Base-by-base conservation (phyloP, 2,888 invertebrate genomes). In the Pollenia angustigena region DNA sequence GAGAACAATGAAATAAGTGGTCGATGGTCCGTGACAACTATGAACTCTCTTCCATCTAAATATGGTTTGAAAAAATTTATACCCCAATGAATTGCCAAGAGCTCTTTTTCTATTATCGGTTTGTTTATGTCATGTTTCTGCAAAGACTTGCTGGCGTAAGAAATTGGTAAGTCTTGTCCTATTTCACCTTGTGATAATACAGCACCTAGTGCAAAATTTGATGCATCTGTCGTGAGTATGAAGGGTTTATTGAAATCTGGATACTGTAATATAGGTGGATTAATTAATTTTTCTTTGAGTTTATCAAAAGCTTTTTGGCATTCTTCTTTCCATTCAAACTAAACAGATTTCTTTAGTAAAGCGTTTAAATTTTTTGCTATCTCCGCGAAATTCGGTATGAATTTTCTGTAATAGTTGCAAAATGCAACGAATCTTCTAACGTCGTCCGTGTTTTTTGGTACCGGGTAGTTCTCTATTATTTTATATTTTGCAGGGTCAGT, bases 131-230 rank as follows among this genome's bases (percentile, higher is more conserved):
- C 50, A 52, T 64, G 16, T 40, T 40, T 69, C 11, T 69, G n/a
- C 32, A 69, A 23, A 40, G 48, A 68, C 12, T 16, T 9, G 23
- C 66, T 68, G 9, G 66, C 66, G 23, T 68, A 68, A 11, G 66
- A 68, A 32, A 69, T 69, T 40, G 54, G 69, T 52, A n/a, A 52
- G 40, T 72, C 72, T 18, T 72, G n/a, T 4, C 58, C 56, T 18
- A 56, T 72, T 42, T 56, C 46, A 6, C 46, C 46, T 58, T 44
- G 72, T 11, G 72, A 72, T 42, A 72, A 58, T n/a, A 56, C 58
- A 9, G 72, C 72, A 9, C 71, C 71, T 40, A 54, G 12, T 23
- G 56, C 71, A n/a, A 32, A 71, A 71, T 71, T 50, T 32, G 71
- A 71, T 8, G 71, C 54, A 10, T 71, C 54, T 8, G 71, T 71